Conservation (phyloP, 2,113 vertebrate species). For the Phyllostomus discolor region DNA sequence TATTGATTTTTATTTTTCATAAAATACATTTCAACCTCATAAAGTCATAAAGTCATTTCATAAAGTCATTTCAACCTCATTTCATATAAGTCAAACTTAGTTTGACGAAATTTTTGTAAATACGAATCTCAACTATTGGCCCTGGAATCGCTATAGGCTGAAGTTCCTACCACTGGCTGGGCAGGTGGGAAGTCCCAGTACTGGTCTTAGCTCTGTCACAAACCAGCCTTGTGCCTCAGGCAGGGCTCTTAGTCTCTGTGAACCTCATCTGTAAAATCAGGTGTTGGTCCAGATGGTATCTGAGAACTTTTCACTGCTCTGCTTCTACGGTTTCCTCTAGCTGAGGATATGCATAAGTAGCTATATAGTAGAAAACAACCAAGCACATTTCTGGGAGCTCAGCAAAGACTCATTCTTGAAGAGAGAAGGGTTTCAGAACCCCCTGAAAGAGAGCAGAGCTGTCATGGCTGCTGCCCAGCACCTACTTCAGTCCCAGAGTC, state of each 20-base stretch:
- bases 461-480: slow-evolving; percentile 65
- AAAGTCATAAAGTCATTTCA: too few species aligned
- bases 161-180: background rate
- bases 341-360: background rate
- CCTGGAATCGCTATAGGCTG: background rate
- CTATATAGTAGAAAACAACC: background rate
- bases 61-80: background rate
- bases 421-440: slow-evolving; percentile 4
- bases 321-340: background rate
- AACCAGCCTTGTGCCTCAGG: background rate
- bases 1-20: slow-evolving; percentile 23
- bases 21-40: background rate
- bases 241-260: background rate
- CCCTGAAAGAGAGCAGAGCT: background rate
- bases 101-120: background rate
- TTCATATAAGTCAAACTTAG: background rate
- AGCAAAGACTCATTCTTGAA: background rate
- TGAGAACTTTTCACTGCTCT: background rate
- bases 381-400: slow-evolving; percentile 19
- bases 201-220: background rate
- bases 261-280: background rate
- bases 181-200: background rate
- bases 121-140: background rate
- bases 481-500: slow-evolving; percentile 94
- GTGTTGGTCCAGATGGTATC: background rate